phyloP scores from a whole-genome alignment of 2,888 invertebrate genomes.

The Pelosia muscerda region DNA sequence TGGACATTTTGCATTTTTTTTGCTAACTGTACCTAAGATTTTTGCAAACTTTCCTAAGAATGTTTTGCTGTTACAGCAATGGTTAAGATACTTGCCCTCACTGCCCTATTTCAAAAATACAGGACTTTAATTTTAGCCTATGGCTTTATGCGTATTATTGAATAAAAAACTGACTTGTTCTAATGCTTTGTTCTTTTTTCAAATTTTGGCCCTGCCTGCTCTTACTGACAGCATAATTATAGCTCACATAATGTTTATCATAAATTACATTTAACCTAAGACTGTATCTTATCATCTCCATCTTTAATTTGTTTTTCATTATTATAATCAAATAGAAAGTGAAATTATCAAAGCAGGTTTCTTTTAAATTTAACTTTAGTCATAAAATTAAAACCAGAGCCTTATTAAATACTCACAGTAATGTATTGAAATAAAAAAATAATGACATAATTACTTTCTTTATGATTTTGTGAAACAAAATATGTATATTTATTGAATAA shows the following conservation, averaged over 20 bases:
- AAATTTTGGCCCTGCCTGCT: no score
- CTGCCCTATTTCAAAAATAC: no score
- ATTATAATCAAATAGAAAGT: background rate
- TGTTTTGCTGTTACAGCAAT: no score
- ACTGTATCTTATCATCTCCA: background rate
- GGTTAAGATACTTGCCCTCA: no score
- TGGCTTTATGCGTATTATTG: no score
- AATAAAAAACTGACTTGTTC: no score
- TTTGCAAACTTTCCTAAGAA: no score
- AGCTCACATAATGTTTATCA: background rate
- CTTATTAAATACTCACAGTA: background rate
- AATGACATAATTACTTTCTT: no score
- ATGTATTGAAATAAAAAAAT: background rate
- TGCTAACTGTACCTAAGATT: no score
- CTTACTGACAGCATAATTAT: no score
- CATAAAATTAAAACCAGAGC: background rate
- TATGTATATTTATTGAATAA: background rate
- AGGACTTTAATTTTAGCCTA: no score
- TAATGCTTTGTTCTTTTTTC: background rate
- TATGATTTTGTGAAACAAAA: background rate
- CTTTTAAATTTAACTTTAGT: background rate
- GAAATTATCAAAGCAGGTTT: background rate
- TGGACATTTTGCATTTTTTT: no score
- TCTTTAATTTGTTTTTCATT: slow-evolving; percentile 1
- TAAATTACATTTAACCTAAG: background rate